Percentiles rank a stretch among this genome's conserved stretches.
Evolutionary conservation across 2,888 invertebrate species (phyloP).

Genomic region (Teleogryllus oceanicus): DNA sequence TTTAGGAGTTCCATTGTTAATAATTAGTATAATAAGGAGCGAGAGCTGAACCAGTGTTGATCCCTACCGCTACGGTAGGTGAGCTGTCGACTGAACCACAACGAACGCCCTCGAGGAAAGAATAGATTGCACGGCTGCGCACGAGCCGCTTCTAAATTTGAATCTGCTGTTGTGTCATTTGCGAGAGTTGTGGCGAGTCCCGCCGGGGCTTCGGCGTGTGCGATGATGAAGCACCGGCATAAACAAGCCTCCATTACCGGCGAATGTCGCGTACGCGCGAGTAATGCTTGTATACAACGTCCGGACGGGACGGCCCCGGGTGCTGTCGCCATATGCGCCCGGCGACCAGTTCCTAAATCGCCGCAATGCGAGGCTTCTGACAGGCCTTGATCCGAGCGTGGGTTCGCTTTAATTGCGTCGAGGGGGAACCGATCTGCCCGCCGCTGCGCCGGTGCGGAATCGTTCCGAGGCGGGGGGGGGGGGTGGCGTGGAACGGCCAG

Average conservation of each 20-base stretch:
- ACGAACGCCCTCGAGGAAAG: neutral
- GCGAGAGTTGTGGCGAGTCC: neutral
- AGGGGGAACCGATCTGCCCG: neutral
- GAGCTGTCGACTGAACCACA: too few relatives aligned
- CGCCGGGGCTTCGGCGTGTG: neutral
- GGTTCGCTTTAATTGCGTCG: neutral
- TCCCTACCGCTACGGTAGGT: too few relatives aligned
- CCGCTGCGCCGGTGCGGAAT: neutral
- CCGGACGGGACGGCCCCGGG: neutral
- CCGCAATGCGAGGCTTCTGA: neutral
- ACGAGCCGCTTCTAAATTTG: neutral
- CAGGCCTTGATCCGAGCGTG: neutral
- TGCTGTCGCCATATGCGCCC: neutral
- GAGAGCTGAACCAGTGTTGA: too few relatives aligned
- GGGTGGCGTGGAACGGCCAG: neutral
- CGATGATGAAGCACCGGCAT: neutral
- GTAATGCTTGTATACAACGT: neutral
- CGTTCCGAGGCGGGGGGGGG: neutral
- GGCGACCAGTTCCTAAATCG: neutral
- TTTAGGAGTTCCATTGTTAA: too few relatives aligned
- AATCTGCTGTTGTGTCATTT: neutral
- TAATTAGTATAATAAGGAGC: too few relatives aligned
- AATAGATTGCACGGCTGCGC: neutral
- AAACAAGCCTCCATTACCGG: neutral
- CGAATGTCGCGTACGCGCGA: neutral